phyloP scores from a whole-genome alignment of 1,140 invertebrate species.

The Achatina immaculata region DNA sequence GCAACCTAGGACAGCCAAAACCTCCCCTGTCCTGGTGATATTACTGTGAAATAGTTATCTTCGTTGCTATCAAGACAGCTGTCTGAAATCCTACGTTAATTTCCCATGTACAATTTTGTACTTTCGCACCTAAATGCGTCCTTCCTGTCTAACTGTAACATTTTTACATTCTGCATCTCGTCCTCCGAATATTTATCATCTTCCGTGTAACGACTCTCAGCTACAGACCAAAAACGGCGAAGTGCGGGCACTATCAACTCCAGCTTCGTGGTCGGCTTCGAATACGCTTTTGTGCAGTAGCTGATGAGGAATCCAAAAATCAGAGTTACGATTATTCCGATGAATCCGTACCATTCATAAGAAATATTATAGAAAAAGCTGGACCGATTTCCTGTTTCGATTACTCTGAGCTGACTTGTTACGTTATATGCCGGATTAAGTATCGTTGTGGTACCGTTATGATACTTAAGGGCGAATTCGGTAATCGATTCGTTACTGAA shows the following conservation, averaged over 20 bases:
- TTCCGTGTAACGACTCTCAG: not conserved
- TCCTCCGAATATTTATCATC: not conserved
- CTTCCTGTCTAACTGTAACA: not conserved
- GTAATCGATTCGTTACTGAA: not conserved
- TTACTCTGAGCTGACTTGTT: not conserved
- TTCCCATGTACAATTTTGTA: not conserved
- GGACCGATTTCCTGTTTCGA: not conserved
- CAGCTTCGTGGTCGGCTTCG: not conserved
- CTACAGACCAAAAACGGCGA: not conserved
- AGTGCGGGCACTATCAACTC: not conserved
- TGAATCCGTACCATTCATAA: conserved; percentile 30
- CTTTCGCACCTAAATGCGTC: not conserved
- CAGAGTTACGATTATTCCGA: conserved; percentile 1
- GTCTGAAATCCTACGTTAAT: too few species aligned
- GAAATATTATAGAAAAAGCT: conserved; percentile 23
- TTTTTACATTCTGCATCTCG: not conserved
- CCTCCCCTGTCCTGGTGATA: too few species aligned
- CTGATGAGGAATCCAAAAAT: not conserved
- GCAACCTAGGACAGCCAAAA: too few species aligned
- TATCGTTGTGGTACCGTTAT: too few species aligned
- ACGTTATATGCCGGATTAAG: not conserved
- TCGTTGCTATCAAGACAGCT: too few species aligned
- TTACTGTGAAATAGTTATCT: too few species aligned
- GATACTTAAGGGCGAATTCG: not conserved
- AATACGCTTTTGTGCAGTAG: not conserved